phyloP scores from a whole-genome alignment of 2,113 vertebrate genomes.

The Cervus canadensis region DNA sequence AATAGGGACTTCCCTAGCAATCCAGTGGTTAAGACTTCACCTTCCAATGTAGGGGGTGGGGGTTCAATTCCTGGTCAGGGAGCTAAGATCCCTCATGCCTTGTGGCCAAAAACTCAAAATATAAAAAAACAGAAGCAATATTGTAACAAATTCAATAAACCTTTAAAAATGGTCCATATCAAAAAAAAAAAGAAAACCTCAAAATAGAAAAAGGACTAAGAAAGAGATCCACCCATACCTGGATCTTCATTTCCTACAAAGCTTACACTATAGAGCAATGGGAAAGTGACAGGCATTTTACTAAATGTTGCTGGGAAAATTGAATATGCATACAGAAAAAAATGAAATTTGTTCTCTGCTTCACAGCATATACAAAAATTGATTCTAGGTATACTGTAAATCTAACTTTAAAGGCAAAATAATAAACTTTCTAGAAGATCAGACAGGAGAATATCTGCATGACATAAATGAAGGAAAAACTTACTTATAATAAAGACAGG shows the following conservation, averaged over 20 bases:
- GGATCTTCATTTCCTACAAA: neutral
- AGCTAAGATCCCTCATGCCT: neutral
- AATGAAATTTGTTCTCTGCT: neutral
- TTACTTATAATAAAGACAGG: neutral
- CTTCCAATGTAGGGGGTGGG: neutral
- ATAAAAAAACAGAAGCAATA: neutral
- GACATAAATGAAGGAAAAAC: neutral
- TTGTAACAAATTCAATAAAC: neutral
- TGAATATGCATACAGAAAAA: neutral
- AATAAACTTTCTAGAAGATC: neutral
- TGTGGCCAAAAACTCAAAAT: neutral
- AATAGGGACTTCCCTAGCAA: neutral
- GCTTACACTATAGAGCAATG: neutral
- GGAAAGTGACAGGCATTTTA: neutral
- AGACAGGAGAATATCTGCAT: neutral
- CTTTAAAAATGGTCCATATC: neutral
- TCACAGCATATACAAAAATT: neutral
- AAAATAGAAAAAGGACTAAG: neutral
- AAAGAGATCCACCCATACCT: neutral
- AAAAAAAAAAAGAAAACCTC: neutral
- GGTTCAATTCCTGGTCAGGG: neutral
- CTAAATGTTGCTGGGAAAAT: neutral
- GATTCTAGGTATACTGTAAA: neutral
- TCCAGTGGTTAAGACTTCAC: neutral
- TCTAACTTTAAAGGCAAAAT: neutral